Conservation (phyloP, 1,140 invertebrate genomes). For the Brachionus manjavacas region DNA sequence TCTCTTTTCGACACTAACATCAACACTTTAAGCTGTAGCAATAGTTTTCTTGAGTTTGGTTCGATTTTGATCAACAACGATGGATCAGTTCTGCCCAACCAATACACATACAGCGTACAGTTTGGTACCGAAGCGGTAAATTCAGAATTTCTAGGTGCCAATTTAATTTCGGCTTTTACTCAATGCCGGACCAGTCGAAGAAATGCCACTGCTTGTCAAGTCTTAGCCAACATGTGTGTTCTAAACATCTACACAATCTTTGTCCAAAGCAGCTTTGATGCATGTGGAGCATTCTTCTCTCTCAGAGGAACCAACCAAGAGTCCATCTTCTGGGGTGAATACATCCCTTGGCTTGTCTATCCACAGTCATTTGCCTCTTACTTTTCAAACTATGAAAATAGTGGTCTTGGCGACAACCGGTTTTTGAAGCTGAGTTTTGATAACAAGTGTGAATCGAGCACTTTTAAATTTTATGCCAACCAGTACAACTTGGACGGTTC, state of each 20-base stretch:
- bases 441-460: slow-evolving; percentile 53
- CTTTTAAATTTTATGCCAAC: slow-evolving; percentile 55
- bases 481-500: slow-evolving; percentile 48
- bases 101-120: not conserved
- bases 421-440: slow-evolving; percentile 46
- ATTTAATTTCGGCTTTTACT: not conserved
- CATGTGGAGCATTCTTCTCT: slow-evolving; percentile 54
- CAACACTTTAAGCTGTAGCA: not conserved
- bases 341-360: slow-evolving; percentile 61
- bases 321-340: slow-evolving; percentile 9
- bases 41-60: not conserved
- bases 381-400: slow-evolving; percentile 58
- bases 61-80: not conserved
- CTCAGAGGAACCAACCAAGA: slow-evolving; percentile 43
- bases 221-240: slow-evolving; percentile 65
- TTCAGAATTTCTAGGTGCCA: not conserved
- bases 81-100: not conserved
- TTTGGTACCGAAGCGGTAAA: not conserved
- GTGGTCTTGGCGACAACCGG: slow-evolving; percentile 53
- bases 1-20: not conserved
- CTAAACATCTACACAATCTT: slow-evolving; percentile 57
- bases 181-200: not conserved
- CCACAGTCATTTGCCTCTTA: slow-evolving; percentile 54
- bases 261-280: slow-evolving; percentile 58
- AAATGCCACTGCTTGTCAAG: slow-evolving; percentile 60